These are phyloP conservation scores for Propithecus coquereli DNA, from an alignment of 2,113 vertebrate genomes.

Conservation along the genomic window DNA sequence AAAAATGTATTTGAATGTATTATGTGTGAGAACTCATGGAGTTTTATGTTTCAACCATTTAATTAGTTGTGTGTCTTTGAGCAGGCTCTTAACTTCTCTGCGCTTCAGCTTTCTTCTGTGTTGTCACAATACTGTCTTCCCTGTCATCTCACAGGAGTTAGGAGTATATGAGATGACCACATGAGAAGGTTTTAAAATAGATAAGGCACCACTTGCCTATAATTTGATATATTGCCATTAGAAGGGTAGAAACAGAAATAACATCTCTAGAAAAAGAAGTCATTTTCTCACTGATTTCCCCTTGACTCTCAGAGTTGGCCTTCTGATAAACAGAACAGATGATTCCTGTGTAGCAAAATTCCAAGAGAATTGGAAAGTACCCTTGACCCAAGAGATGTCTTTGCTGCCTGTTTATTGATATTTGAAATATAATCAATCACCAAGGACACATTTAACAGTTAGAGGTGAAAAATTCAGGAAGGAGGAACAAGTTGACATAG, in stretches of 20 bases:
- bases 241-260: background rate
- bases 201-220: background rate
- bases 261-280: background rate
- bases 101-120: background rate
- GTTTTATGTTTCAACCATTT: background rate
- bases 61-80: background rate
- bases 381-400: background rate
- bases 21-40: background rate
- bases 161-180: background rate
- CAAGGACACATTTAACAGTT: background rate
- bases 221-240: background rate
- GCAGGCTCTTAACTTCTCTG: background rate
- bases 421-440: background rate
- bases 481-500: background rate
- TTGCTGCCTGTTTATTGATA: background rate
- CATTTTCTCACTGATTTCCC: background rate
- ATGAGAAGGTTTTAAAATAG: background rate
- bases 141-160: background rate
- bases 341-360: background rate
- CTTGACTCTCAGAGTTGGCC: background rate
- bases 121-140: background rate
- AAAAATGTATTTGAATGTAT: background rate
- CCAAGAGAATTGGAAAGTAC: background rate
- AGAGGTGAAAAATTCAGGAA: background rate
- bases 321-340: background rate